phyloP scores from a whole-genome alignment of 92 coral and sea anemone genomes.

The Umimayanthus chanpuru region DNA sequence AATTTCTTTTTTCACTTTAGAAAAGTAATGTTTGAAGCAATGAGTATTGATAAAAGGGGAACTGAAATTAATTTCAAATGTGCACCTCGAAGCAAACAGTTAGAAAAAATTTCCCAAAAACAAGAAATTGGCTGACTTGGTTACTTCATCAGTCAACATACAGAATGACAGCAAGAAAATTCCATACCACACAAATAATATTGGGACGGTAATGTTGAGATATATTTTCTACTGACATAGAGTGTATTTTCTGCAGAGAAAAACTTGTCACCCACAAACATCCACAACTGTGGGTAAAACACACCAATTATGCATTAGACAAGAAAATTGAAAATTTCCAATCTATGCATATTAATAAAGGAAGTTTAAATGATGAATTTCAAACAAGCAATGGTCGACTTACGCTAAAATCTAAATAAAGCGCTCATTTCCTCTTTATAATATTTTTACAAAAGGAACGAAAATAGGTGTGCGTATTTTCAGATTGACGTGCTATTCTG shows the following conservation, averaged over 20 bases:
- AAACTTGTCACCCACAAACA: conserved; percentile 13
- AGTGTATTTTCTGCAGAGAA: neutral
- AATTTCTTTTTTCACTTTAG: conserved; percentile 11
- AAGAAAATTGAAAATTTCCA: conserved; percentile 28
- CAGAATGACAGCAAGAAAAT: neutral
- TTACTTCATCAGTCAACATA: neutral
- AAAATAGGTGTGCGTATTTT: conserved; percentile 9
- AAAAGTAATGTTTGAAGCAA: neutral
- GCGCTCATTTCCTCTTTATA: conserved; percentile 33
- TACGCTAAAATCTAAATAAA: conserved; percentile 26
- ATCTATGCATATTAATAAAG: conserved; percentile 34
- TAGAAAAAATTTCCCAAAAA: conserved; percentile 6
- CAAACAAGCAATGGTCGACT: conserved; percentile 28
- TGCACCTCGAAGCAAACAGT: conserved; percentile 2
- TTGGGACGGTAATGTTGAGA: neutral
- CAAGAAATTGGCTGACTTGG: neutral
- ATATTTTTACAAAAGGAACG: conserved; percentile 25
- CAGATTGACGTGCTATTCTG: conserved; percentile 5
- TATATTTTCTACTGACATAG: neutral
- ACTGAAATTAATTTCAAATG: conserved; percentile 23
- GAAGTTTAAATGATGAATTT: conserved; percentile 24
- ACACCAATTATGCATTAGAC: conserved; percentile 41
- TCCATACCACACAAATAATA: neutral
- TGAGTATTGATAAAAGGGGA: neutral
- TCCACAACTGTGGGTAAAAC: conserved; percentile 26